Evolutionary conservation across 2,888 invertebrate genomes (phyloP), one percentile per base, ranked within the genome.

Genomic region (Pediacus dermestoides): DNA sequence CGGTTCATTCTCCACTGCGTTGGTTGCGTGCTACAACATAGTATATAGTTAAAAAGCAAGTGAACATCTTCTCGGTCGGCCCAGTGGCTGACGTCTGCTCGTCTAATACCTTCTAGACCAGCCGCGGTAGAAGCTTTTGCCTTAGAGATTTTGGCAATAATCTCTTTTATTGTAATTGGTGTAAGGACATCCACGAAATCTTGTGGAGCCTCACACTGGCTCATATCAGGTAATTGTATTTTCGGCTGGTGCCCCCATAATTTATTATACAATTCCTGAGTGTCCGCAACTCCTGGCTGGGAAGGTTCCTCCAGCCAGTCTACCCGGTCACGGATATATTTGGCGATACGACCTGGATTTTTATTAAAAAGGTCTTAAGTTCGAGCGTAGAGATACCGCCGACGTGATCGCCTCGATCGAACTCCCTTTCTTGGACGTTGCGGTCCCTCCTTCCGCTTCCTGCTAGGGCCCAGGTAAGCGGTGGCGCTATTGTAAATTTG

Each of bases 311-410:
- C 43, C 11, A 48, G 2, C 53, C 55, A 41, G 42, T 44, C 39
- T 34, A 43, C 27, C 33, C 51, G 35, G 30, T 47, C 9, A 43
- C 60, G 3, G 36, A 62, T 35, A 46, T 48, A 14, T 42, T 61
- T 41, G 21, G 60, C 42, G 40, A 63, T 37, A 32, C 52, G 16
- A 26, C 51, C 53, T 45, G 60, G 60, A 39, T 55, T 55, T 49
- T 43, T 52, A 27, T 49, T 47, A 6, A 34, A 63, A 1, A 64
- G 26, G 3, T 62, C 56, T 40, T 64, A 62, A 26, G 60, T 57
- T 1, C 57, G 35, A 0, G 62, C 57, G 22, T 55, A 63, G 2
- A 45, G 31, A 23, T 46, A 54, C 14, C 46, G 47, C 44, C 55
- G 48, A 31, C 35, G 31, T n/a, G n/a, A n/a, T n/a, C n/a, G n/a